Base-by-base conservation (phyloP, 2,113 vertebrate genomes). In the Lophius piscatorius region DNA sequence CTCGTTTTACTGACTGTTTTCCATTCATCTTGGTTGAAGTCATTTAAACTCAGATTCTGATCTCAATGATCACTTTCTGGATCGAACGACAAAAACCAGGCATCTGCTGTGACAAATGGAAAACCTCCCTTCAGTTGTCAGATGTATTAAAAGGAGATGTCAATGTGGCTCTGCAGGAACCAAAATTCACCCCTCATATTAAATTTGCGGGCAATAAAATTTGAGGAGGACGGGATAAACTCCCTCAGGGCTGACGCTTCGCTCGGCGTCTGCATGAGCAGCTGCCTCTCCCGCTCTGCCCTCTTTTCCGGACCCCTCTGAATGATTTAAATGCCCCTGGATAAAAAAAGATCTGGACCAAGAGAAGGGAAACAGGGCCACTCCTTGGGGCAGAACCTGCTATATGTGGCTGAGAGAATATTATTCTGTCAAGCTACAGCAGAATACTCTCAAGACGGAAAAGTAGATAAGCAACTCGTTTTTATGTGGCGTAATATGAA, bases 311-410 rank as follows among this genome's bases (percentile, higher is more conserved):
- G 72, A 74, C 50, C 64, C 68, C 49, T 79, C 71, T 85, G 76
- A 88, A 87, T 84, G 62, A 90, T 86, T 87, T 76, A 87, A 76
- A 86, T 44, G 73, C 77, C 75, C 44, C 63, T 21, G 58, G 80
- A 80, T 85, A 74, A 69, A 85, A 86, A 82, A 74, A 80, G 76
- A 70, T 59, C 40, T 47, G 58, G 57, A 66, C 28, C 28, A 67
- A 63, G 22, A 58, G 62, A 46, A 4, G 57, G 21, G 57, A 70
- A 76, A 65, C 38, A 70, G 63, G 56, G 78, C 54, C 62, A 24
- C 49, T 80, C 61, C 74, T 78, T 46, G 12, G 72, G 75, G 80
- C 67, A 56, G 50, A 77, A 47, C 23, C 35, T 73, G 61, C 78
- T 63, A 63, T 78, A 58, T 61, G 50, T 41, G 28, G 45, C 39